Base-by-base conservation (phyloP, 2,888 invertebrate species). In the Apamea epomidion region DNA sequence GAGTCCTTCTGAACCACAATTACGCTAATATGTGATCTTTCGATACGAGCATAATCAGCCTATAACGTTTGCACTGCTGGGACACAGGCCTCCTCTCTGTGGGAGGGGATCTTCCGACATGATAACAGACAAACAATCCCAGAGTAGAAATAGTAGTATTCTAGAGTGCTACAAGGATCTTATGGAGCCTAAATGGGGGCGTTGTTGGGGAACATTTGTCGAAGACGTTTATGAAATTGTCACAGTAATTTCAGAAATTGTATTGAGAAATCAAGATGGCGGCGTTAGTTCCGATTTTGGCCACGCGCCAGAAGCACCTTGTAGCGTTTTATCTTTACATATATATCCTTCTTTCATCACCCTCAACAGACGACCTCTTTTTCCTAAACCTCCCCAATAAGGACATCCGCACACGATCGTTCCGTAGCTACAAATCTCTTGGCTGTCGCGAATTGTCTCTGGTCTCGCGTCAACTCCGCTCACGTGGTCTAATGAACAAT, bases 401-500 rank as follows among this genome's bases (percentile, higher is more conserved):
- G 84, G 75, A 87, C 74, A 60, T 85, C 87, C 84, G 78, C 69
- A 58, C 32, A 74, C 29, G 29, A 78, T 80, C 77, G 45, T 65
- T 76, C 29, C 37, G 81, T 70, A 77, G 45, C 60, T 69, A 64
- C 87, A 83, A 84, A 85, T 75, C 80, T 84, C 54, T 87, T 80
- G 74, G 60, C 54, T 67, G 79, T 84, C 72, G 83, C 84, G 73
- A 85, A 87, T 88, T 76, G 86, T 80, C 83, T 76, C 67, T 68
- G 65, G 77, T 83, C 80, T 72, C 10, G 82, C 74, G n/a, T 75
- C 65, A 29, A 48, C 71, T 71, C 6, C 65, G 82, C 83, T 82
- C 84, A 88, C 88, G 89, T 89, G 87, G 77, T 78, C 74, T 92
- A 93, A 93, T 91, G 91, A 93, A 90, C 92, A 91, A 90, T 92